Evolutionary conservation across 2,797 vertebrate genomes (phyloP), one percentile per base, ranked within the genome.

Genomic region (Platalea minor): DNA sequence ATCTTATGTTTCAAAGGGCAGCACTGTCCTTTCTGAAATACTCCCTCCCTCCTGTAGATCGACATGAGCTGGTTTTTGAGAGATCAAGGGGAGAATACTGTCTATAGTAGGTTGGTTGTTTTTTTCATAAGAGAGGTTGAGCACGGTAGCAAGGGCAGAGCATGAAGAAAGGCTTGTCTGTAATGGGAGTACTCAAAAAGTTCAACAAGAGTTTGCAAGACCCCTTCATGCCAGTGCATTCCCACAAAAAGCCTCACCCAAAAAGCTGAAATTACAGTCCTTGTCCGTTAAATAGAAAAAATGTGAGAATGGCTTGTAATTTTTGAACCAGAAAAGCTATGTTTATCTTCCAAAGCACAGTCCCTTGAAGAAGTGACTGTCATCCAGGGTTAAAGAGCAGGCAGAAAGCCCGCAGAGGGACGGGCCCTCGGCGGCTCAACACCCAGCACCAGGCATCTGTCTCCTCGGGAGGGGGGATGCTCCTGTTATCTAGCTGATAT

Each of bases 401-500:
- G 46, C 91, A 90, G 76, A 76, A 88, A 79, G 45, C 82, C 70
- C 4, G 0, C 43, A 65, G 68, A 92, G 4, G 4, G 70, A 67
- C 0, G 0, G n/a, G n/a, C 39, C 35, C 37, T 81, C 15, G 7
- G 85, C 28, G 0, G 7, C 85, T 76, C 72, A 54, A 37, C 69
- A 43, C 37, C 67, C 91, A 28, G 56, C 79, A 64, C 79, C 69
- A 78, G 89, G 61, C 87, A 46, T 88, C 53, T 67, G 64, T 41
- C 72, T 96, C 76, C 89, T 51, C 2, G 2, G 81, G 64, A 1
- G 2, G 50, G 86, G 77, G 60, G 83, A 77, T 60, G 57, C 84
- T 95, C n/a, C 69, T 78, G 68, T 86, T 96, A 95, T 97, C 97
- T 95, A 1, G 43, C 87, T 93, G 94, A 97, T 95, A 84, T 16